Evolutionary conservation across 2,888 invertebrate species (phyloP).

Genomic region (Scaptomyza cyrtandrae): DNA sequence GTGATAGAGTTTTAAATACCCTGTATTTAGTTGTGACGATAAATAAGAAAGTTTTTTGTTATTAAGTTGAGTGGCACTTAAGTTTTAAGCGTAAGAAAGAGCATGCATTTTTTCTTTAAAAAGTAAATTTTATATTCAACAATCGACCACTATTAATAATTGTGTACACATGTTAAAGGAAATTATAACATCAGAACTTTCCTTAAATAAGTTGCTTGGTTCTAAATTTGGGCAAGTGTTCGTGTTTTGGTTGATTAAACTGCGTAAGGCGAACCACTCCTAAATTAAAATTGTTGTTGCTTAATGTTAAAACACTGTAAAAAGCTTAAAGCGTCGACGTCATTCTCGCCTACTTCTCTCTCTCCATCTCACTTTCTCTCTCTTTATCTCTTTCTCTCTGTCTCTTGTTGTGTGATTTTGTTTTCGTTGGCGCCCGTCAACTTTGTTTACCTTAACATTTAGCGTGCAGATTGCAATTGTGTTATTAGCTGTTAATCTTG

Average conservation of each 20-base stretch:
- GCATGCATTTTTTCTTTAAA: too few species aligned
- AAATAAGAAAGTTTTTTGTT: too few species aligned
- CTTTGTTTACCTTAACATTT: constrained; percentile 53
- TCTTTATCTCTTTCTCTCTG: not conserved
- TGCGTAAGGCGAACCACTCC: not conserved
- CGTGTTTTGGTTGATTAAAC: not conserved
- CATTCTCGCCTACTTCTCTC: constrained; percentile 6
- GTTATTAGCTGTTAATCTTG: constrained; percentile 15
- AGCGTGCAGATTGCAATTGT: constrained; percentile 38
- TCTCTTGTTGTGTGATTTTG: not conserved
- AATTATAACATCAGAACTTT: too few species aligned
- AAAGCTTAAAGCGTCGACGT: constrained; percentile 22
- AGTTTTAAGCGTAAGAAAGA: too few species aligned
- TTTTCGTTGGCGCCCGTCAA: constrained; percentile 3
- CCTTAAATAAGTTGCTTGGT: not conserved
- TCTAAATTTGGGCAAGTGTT: not conserved
- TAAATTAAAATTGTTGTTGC: constrained; percentile 4
- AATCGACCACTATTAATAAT: too few species aligned
- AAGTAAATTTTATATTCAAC: too few species aligned
- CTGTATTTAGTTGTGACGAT: too few species aligned
- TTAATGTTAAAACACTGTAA: constrained; percentile 6
- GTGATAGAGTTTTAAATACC: not conserved
- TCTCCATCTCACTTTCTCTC: not conserved
- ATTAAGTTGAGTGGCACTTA: too few species aligned
- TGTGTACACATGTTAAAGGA: too few species aligned